Evolutionary conservation across 2,113 vertebrate species (phyloP).

Genomic region (Prunella fulvescens): DNA sequence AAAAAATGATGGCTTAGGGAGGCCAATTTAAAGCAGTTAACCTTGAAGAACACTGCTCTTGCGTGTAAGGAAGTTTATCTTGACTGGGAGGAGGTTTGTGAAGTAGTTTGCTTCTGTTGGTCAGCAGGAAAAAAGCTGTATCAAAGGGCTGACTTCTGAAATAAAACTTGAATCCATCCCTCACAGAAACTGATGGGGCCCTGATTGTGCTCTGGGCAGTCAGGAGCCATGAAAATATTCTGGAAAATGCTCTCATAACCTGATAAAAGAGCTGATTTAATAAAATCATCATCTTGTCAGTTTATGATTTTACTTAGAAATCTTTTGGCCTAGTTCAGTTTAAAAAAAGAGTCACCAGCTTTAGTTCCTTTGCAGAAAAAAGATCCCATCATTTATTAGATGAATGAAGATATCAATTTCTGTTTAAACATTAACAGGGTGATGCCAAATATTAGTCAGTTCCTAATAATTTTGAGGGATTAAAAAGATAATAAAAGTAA

Average conservation of each 20-base stretch:
- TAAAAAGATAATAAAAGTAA: conserved; percentile 89
- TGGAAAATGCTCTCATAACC: neutral
- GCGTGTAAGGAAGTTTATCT: neutral
- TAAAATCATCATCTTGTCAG: conserved; percentile 44
- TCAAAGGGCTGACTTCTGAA: neutral
- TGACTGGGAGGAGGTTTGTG: neutral
- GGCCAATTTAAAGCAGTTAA: neutral
- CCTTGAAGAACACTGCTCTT: neutral
- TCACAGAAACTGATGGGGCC: fast-evolving
- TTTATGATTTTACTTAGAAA: conserved; percentile 62
- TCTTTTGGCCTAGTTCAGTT: conserved; percentile 51
- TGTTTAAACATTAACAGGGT: conserved; percentile 83
- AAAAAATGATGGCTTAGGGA: neutral
- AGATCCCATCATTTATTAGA: conserved; percentile 72
- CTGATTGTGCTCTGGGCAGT: neutral
- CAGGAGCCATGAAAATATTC: neutral
- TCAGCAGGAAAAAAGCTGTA: neutral
- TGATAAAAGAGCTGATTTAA: conserved; percentile 37
- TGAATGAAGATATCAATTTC: conserved; percentile 80
- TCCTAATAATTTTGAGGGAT: conserved; percentile 86
- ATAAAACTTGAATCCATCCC: neutral
- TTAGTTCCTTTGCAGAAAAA: conserved; percentile 56
- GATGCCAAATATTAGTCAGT: conserved; percentile 86
- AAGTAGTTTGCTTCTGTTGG: neutral
- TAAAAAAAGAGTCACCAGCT: conserved; percentile 15